phyloP scores from a whole-genome alignment of 2,888 invertebrate genomes.

The Ophioninae sp. region DNA sequence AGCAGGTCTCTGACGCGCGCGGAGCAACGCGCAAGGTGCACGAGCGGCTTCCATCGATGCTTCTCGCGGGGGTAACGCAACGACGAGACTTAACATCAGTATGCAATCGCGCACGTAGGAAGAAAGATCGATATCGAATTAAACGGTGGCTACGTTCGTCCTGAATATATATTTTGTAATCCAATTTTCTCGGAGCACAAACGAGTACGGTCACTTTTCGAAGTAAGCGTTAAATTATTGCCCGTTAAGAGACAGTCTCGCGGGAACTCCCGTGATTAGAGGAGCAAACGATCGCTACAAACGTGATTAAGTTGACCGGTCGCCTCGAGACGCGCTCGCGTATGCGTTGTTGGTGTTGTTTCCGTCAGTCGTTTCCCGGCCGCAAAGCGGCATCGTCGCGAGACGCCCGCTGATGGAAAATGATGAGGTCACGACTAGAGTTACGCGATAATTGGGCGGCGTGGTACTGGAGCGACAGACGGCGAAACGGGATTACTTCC shows the following conservation, averaged over 20 bases:
- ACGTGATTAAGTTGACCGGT: slow-evolving; percentile 51
- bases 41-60: slow-evolving; percentile 36
- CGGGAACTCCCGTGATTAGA: slow-evolving; percentile 52
- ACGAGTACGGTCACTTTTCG: slow-evolving; percentile 19
- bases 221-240: slow-evolving; percentile 46
- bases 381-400: slow-evolving; percentile 27
- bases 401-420: slow-evolving; percentile 49
- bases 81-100: slow-evolving; percentile 56
- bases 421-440: slow-evolving; percentile 58
- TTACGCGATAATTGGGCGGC: slow-evolving; percentile 47
- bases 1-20: slow-evolving; percentile 26
- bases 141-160: slow-evolving; percentile 50
- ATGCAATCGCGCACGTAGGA: slow-evolving; percentile 45
- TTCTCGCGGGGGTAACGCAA: slow-evolving; percentile 30
- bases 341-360: neutral
- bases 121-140: slow-evolving; percentile 58
- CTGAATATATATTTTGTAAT: slow-evolving; percentile 57
- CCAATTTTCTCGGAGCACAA: slow-evolving; percentile 45
- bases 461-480: neutral
- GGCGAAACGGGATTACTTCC: slow-evolving; percentile 34
- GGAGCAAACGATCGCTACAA: slow-evolving; percentile 58
- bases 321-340: neutral
- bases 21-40: slow-evolving; percentile 34
- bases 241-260: slow-evolving; percentile 44
- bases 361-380: neutral